Conservation (phyloP, 2,797 vertebrate species). For the Parauchenoglanis punctatus region DNA sequence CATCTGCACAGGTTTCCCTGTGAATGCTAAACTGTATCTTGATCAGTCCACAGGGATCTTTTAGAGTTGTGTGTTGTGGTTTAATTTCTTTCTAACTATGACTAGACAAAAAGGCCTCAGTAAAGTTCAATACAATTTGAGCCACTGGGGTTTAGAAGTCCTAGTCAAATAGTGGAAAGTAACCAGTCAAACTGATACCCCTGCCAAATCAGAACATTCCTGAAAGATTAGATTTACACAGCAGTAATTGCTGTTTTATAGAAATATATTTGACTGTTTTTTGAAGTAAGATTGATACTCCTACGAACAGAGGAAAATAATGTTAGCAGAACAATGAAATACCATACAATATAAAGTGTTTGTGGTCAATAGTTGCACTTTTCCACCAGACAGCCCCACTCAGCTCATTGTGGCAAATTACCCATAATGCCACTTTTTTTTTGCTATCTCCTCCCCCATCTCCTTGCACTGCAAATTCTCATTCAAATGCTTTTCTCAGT, state of each 20-base stretch:
- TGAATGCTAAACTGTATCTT: conserved; percentile 55
- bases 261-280: background rate
- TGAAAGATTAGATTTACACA: background rate
- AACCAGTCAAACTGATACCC: background rate
- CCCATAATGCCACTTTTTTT: background rate
- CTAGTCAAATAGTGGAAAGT: background rate
- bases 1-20: conserved; percentile 57
- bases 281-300: background rate
- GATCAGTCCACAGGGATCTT: conserved; percentile 37
- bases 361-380: background rate
- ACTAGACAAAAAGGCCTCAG: conserved; percentile 12
- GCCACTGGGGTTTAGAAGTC: background rate
- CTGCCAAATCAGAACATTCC: background rate
- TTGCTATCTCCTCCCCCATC: background rate
- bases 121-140: conserved; percentile 21
- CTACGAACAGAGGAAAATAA: background rate
- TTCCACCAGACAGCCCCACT: background rate
- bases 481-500: background rate
- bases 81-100: conserved; percentile 15
- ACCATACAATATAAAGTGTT: background rate
- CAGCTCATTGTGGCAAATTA: background rate
- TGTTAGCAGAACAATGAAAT: background rate
- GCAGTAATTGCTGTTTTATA: background rate
- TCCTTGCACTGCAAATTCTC: background rate
- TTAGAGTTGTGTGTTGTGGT: conserved; percentile 4